Percentiles rank a stretch among this genome's conserved stretches.
Conservation (phyloP, 92 coral and sea anemone species). For the Heteractis magnifica region DNA sequence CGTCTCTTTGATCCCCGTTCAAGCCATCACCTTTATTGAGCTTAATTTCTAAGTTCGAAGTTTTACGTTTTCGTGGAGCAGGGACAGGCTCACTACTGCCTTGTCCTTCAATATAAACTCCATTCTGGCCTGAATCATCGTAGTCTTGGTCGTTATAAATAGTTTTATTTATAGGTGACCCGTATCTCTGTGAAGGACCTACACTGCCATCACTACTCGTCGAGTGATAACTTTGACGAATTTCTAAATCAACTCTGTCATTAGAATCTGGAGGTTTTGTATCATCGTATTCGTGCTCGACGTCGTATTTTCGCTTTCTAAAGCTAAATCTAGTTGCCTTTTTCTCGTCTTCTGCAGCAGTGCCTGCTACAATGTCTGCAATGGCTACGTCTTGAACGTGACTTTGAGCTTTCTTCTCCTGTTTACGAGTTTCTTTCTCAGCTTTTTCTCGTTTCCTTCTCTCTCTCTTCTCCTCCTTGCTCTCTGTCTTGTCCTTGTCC, state of each 20-base stretch:
- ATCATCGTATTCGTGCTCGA: conserved; percentile 69
- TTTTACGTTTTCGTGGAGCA: conserved; percentile 61
- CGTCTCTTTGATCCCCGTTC: conserved; percentile 18
- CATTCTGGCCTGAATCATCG: conserved; percentile 20
- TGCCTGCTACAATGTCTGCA: conserved; percentile 77
- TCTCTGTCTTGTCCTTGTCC: conserved; percentile 84
- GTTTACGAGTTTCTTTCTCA: conserved; percentile 68
- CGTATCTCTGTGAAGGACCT: conserved; percentile 25
- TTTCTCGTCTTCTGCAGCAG: conserved; percentile 51
- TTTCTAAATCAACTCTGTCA: conserved; percentile 45
- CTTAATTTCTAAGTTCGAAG: conserved; percentile 82
- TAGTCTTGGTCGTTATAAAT: conserved; percentile 32
- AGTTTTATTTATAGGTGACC: conserved; percentile 22
- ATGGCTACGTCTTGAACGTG: conserved; percentile 50
- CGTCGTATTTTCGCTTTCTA: conserved; percentile 80
- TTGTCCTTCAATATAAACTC: conserved; percentile 16
- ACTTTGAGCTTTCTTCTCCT: conserved; percentile 44
- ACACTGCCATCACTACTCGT: conserved; percentile 66
- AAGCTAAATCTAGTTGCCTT: conserved; percentile 70
- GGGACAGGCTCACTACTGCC: conserved; percentile 60
- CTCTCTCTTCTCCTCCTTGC: conserved; percentile 88
- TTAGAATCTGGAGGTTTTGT: conserved; percentile 39
- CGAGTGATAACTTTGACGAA: conserved; percentile 54
- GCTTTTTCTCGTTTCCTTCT: conserved; percentile 85
- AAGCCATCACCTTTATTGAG: conserved; percentile 27